Base-by-base conservation (phyloP, 2,797 vertebrate species). In the Acestrorhynchus altus region DNA sequence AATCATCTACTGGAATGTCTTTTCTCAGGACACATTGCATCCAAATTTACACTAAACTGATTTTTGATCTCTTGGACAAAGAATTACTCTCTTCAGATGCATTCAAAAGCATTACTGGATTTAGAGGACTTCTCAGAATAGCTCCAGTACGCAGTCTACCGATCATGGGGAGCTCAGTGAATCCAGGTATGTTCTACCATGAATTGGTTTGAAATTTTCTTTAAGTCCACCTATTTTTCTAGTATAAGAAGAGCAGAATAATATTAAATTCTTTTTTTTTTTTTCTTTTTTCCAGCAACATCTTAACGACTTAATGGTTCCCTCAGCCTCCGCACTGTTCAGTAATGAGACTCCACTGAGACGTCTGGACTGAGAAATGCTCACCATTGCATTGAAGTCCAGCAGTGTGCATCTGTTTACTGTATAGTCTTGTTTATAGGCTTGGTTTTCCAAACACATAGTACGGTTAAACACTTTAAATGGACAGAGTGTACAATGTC, bases 331-430 rank as follows among this genome's bases (percentile, higher is more conserved):
- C 66, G 44, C 46, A 31, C 26, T 47, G 42, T 18, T 66, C 42
- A 46, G 20, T 22, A 49, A 42, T 74, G 54, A 68, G 54, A 68
- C 54, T 44, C 3, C 54, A 67, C 12, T 12, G 12, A 52, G 54
- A 39, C 8, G 40, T 74, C 57, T n/a, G n/a, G n/a, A n/a, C 70
- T 66, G 70, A 67, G 22, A 74, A 59, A 52, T 47, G 22, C 35
- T 24, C 24, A 6, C 60, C 35, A 56, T 20, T 54, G 39, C 10
- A 77, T 16, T 49, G 40, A 4, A 68, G 16, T 59, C 64, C 64
- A 69, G 10, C 65, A 49, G 61, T 39, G 65, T 31, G 13, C n/a
- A 87, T 94, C 94, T 93, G 26, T 15, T 24, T 26, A 15, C 12
- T 66, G 22, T 47, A 47, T 15, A 51, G 9, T 40, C 24, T n/a